phyloP scores from a whole-genome alignment of 1,140 invertebrate species.

The Drosophila jambulina region DNA sequence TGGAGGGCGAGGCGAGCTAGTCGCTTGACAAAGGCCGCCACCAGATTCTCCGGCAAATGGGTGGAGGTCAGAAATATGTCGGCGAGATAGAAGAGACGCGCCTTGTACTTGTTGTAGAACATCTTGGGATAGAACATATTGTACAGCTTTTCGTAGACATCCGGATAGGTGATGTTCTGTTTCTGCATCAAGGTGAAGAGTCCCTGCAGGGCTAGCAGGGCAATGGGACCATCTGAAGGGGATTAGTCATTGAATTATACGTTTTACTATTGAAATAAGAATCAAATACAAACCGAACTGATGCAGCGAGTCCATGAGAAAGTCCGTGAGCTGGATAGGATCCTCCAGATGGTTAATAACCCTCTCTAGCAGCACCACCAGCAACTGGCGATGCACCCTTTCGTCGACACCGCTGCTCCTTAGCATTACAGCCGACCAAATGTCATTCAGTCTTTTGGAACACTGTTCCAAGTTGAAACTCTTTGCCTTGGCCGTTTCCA shows the following conservation, averaged over 20 bases:
- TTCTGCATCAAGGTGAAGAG: conserved; percentile 95
- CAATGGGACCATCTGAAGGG: conserved; percentile 91
- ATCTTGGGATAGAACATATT: conserved; percentile 95
- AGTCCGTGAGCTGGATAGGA: conserved; percentile 95
- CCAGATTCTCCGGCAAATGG: conserved; percentile 95
- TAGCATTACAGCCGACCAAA: conserved; percentile 90
- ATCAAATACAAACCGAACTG: conserved; percentile 86
- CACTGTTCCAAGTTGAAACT: conserved; percentile 83
- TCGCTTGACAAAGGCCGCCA: conserved; percentile 97
- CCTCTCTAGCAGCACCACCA: conserved; percentile 93
- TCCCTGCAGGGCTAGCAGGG: conserved; percentile 96
- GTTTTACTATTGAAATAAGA: background rate
- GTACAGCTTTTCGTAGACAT: conserved; percentile 97
- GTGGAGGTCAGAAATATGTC: conserved; percentile 97
- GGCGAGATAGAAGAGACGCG: conserved; percentile 93
- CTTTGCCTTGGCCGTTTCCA: conserved; percentile 12
- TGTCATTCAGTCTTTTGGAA: conserved; percentile 87
- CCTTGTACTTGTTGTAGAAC: conserved; percentile 95
- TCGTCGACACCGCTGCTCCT: conserved; percentile 87
- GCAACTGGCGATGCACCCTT: conserved; percentile 90
- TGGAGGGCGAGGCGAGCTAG: conserved; percentile 92
- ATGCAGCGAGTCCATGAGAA: conserved; percentile 95
- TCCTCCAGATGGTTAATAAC: conserved; percentile 92
- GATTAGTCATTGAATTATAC: background rate
- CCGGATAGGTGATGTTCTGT: conserved; percentile 97